Base-by-base conservation (phyloP, 2,113 vertebrate species). In the Callocephalon fimbriatum region DNA sequence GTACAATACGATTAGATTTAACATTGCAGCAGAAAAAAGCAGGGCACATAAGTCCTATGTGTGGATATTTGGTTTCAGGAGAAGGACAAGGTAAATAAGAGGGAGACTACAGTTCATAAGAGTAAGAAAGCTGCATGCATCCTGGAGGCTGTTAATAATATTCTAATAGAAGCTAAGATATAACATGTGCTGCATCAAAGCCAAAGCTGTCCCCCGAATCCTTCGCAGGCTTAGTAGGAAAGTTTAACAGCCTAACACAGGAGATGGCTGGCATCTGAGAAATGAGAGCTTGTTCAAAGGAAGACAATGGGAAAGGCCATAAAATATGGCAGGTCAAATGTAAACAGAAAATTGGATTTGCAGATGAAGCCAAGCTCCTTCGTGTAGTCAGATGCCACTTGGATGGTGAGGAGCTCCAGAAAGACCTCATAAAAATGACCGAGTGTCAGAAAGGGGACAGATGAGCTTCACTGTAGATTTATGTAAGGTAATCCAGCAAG, bases 391-490 rank as follows among this genome's bases (percentile, higher is more conserved):
- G 15, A 56, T 59, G 51, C 50, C 65, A 51, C 1, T 3, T 3
- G 3, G 47, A 59, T 32, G 29, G 35, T 89, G 79, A 96, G 23
- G 47, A 71, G 63, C 79, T 89, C 72, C 89, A 93, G 88, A 75
- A 85, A 85, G 56, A 86, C 47, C 73, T 91, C 91, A 47, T 94
- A 81, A 94, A 96, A 94, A 84, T 89, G 76, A 37, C 59, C 67
- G 42, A 90, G 68, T 71, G 59, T 81, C 61, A 81, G 50, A 88
- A 86, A 35, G 0, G 0, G 21, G 72, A 7, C 61, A 71, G 26
- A 44, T 0, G 2, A 81, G 32, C 61, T 59, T 40, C 82, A 66
- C 13, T 1, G 0, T 44, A 73, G 91, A 72, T 75, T 94, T 86
- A 72, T 7, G 29, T 15, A 12, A 4, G 0, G 68, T 50, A 92